A percentile compares a stretch with the other conserved stretches of the same genome.
Evolutionary conservation across 2,797 vertebrate species (phyloP).

Genomic region (Etheostoma nigrum): DNA sequence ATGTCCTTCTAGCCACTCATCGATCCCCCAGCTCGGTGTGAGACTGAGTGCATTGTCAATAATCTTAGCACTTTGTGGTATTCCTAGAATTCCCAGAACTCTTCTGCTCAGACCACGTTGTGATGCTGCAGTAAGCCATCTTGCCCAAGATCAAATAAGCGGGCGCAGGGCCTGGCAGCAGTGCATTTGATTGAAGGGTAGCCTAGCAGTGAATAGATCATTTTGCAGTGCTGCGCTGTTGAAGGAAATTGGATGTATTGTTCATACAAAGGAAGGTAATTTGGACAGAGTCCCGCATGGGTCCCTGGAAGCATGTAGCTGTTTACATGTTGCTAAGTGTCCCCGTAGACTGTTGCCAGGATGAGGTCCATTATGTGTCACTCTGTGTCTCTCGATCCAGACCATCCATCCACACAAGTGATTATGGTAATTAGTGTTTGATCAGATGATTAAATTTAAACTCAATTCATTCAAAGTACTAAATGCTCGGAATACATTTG

Average conservation of each 20-base stretch:
- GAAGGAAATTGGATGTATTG: slow-evolving; percentile 52
- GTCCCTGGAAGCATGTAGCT: slow-evolving; percentile 73
- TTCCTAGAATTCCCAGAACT: slow-evolving; percentile 81
- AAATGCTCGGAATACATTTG: slow-evolving; percentile 90
- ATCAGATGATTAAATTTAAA: slow-evolving; percentile 97
- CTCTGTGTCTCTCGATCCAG: slow-evolving; percentile 80
- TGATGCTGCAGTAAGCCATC: slow-evolving; percentile 77
- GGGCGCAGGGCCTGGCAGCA: slow-evolving; percentile 58
- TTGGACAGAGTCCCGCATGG: slow-evolving; percentile 59
- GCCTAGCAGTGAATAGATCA: slow-evolving; percentile 47
- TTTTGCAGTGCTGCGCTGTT: slow-evolving; percentile 44
- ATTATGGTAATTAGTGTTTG: slow-evolving; percentile 96
- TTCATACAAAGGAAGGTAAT: slow-evolving; percentile 60
- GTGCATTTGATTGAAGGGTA: slow-evolving; percentile 61
- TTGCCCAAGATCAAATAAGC: slow-evolving; percentile 71
- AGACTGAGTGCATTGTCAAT: slow-evolving; percentile 84
- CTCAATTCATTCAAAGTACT: slow-evolving; percentile 89
- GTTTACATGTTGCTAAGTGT: slow-evolving; percentile 83
- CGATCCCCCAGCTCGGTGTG: slow-evolving; percentile 72
- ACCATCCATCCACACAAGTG: slow-evolving; percentile 89
- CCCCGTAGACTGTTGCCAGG: slow-evolving; percentile 83
- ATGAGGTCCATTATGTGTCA: slow-evolving; percentile 85
- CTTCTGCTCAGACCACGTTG: slow-evolving; percentile 57
- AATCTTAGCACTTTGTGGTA: slow-evolving; percentile 83
- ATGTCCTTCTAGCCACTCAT: slow-evolving; percentile 79